phyloP scores from a whole-genome alignment of 2,888 invertebrate species.

The Drosophila nr. perissopoda region DNA sequence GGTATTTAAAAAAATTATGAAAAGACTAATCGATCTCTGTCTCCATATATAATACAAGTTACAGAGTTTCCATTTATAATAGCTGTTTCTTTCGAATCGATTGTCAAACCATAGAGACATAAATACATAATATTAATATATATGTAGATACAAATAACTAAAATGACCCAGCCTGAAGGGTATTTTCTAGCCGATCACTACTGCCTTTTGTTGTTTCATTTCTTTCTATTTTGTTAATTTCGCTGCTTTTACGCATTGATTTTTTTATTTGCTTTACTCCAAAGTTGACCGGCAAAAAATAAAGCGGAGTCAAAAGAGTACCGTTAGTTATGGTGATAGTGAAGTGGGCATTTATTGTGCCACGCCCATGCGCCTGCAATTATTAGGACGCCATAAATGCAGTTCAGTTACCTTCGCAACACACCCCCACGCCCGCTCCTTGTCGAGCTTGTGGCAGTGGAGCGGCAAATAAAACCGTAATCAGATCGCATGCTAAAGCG shows the following conservation, averaged over 20 bases:
- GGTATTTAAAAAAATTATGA: neutral
- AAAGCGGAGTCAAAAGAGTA: neutral
- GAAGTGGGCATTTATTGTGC: slow-evolving; percentile 11
- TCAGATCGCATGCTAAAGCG: slow-evolving; percentile 76
- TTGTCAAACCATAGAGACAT: neutral
- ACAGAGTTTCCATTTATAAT: neutral
- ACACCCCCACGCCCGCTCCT: neutral
- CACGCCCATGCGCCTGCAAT: slow-evolving; percentile 47
- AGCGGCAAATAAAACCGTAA: slow-evolving; percentile 63
- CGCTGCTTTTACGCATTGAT: slow-evolving; percentile 7
- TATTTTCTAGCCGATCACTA: neutral
- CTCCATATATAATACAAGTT: neutral
- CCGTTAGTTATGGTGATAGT: slow-evolving; percentile 23
- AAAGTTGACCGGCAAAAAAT: neutral
- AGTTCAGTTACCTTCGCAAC: slow-evolving; percentile 59
- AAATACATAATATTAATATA: neutral
- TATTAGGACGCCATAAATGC: slow-evolving; percentile 37
- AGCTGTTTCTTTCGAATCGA: neutral
- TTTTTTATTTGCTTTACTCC: neutral
- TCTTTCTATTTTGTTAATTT: slow-evolving; percentile 2
- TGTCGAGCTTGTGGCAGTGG: slow-evolving; percentile 50
- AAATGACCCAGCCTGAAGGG: neutral
- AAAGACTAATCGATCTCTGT: neutral
- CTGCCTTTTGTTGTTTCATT: neutral
- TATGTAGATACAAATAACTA: neutral